phyloP scores from a whole-genome alignment of 2,797 vertebrate genomes.

The Alosa sapidissima region DNA sequence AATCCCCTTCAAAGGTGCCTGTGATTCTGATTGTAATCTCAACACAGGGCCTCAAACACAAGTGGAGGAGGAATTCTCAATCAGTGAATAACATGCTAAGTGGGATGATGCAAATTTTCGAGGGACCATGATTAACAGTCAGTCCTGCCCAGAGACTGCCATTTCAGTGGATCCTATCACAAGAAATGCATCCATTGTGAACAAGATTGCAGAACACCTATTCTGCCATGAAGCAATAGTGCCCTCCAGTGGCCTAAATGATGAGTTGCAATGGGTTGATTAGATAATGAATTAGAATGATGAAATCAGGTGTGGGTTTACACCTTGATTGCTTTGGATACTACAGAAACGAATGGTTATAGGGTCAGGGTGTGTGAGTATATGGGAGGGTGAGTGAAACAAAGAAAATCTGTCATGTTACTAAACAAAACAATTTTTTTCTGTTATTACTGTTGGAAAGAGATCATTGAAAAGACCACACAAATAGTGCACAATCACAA shows the following conservation, averaged over 20 bases:
- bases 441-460: neutral
- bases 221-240: conserved; percentile 59
- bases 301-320: neutral
- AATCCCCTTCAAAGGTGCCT: neutral
- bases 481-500: neutral
- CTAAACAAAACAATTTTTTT: neutral
- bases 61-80: neutral
- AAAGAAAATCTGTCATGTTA: too few species aligned
- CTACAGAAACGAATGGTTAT: neutral
- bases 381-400: too few species aligned
- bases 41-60: neutral
- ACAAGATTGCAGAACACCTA: conserved; percentile 5
- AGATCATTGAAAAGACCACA: neutral
- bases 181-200: neutral
- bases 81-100: neutral
- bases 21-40: neutral
- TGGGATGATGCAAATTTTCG: neutral
- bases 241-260: conserved; percentile 64
- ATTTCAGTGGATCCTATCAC: neutral
- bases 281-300: neutral
- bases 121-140: neutral
- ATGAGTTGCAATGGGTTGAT: neutral
- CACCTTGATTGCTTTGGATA: neutral
- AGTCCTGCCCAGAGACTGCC: neutral
- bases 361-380: too few species aligned